Evolutionary conservation across 1,140 invertebrate species (phyloP).

Genomic region (Brachionus asplanchnoidis): DNA sequence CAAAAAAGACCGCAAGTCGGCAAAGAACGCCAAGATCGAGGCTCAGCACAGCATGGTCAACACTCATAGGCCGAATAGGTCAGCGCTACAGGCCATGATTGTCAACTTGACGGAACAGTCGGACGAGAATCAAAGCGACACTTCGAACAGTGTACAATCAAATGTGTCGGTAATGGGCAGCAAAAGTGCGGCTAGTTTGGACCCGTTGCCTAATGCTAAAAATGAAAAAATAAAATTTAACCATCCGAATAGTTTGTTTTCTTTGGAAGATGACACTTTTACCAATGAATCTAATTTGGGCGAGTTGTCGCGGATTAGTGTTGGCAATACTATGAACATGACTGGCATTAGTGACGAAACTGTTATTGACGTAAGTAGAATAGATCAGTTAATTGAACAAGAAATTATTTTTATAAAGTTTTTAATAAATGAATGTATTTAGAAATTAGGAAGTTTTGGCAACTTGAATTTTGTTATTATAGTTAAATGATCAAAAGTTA

Average conservation of each 20-base stretch:
- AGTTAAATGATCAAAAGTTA: too few species aligned
- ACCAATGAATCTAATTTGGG: slow-evolving; percentile 15
- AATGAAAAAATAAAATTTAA: slow-evolving; percentile 26
- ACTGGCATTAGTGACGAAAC: slow-evolving; percentile 31
- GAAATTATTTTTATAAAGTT: too few species aligned
- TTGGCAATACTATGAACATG: background rate
- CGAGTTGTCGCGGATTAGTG: slow-evolving; percentile 27
- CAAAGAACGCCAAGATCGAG: slow-evolving; percentile 48
- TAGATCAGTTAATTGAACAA: background rate
- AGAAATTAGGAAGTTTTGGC: too few species aligned
- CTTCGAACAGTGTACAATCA: slow-evolving; percentile 43
- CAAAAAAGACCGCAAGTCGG: slow-evolving; percentile 57
- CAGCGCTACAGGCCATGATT: slow-evolving; percentile 58
- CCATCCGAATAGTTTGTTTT: background rate
- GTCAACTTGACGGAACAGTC: slow-evolving; percentile 49
- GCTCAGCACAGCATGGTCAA: slow-evolving; percentile 32
- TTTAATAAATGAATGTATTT: too few species aligned
- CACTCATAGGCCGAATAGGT: slow-evolving; percentile 56
- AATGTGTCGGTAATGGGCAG: background rate
- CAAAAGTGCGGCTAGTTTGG: background rate
- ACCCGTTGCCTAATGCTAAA: background rate
- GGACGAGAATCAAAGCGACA: slow-evolving; percentile 50
- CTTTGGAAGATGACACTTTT: slow-evolving; percentile 10
- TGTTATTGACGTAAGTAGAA: background rate
- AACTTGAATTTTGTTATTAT: too few species aligned